Evolutionary conservation across 1,140 invertebrate genomes (phyloP), one percentile per base, ranked within the genome.

Genomic region (Leptinotarsa defecta): DNA sequence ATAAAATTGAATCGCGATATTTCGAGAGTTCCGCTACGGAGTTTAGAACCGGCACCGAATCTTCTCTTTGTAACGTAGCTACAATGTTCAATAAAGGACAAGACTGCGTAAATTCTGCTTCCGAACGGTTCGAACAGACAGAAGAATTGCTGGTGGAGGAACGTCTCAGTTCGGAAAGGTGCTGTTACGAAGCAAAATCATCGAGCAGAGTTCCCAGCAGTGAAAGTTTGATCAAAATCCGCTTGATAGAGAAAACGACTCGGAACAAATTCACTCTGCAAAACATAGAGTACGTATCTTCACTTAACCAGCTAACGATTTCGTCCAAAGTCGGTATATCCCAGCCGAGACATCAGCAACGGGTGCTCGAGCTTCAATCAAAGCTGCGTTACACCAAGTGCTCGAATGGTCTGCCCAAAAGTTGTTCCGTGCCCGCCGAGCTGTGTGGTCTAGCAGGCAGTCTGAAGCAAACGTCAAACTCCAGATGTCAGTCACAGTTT

Each of bases 221-320:
- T 15, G 70, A 72, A 8, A 72, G 27, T 62, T 27, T 62, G 49
- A 67, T 79, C 15, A 79, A 70, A 49, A 79, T 79, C 48, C 15
- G 73, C 20, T 11, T 79, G 24, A 69, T 77, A 13, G 73, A 79
- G 22, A 73, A 74, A 67, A 61, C 71, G 17, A 76, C 63, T 48
- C 71, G 48, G 20, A 64, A 79, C 24, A 74, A 68, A 61, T 64
- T 79, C 13, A 73, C 67, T 61, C 65, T 74, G 4, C 74, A 77
- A 27, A 75, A 69, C 19, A 67, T 79, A 3, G 70, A 77, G 24
- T 79, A 71, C 34, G 69, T 75, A 17, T 77, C 75, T 13, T 75
- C 76, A 13, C 8, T 63, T 17, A 75, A 77, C 34, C 43, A 74
- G 34, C 67, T 79, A 13, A 79, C 72, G 64, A 79, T 79, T 43